Conservation (phyloP, 2,113 vertebrate species). For the Melanocharis versteri region DNA sequence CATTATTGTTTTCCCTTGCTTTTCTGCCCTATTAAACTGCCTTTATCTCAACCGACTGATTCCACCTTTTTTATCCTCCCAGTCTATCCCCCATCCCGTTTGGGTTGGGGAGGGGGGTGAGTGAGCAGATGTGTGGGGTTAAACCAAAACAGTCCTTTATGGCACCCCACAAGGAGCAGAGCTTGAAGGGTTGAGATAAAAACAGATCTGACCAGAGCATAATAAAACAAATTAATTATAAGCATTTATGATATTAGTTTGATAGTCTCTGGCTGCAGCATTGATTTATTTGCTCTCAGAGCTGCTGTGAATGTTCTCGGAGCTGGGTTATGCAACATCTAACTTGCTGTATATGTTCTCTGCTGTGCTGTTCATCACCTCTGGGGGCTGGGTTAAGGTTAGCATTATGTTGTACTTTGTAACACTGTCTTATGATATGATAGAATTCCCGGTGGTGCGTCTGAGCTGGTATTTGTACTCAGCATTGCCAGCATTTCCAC, state of each 20-base stretch:
- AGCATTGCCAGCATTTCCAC: not conserved
- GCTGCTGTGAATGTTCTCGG: not conserved
- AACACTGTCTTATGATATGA: not conserved
- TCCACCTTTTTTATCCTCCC: not conserved
- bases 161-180: not conserved
- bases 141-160: not conserved
- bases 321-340: not conserved
- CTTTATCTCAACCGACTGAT: not conserved
- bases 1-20: not conserved
- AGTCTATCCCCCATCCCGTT: not conserved
- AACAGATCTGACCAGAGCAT: not conserved
- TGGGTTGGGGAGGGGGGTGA: rapidly evolving
- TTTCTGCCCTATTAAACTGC: not conserved
- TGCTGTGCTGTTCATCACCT: not conserved
- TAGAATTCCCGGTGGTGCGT: not conserved
- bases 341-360: not conserved
- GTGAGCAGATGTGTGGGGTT: not conserved
- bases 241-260: not conserved
- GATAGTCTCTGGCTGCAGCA: rapidly evolving
- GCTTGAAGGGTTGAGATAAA: not conserved
- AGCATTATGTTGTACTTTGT: not conserved
- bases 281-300: not conserved
- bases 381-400: not conserved
- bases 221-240: not conserved
- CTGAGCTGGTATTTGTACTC: not conserved